Conservation (phyloP, 2,888 invertebrate species). For the Cotesia congregata region DNA sequence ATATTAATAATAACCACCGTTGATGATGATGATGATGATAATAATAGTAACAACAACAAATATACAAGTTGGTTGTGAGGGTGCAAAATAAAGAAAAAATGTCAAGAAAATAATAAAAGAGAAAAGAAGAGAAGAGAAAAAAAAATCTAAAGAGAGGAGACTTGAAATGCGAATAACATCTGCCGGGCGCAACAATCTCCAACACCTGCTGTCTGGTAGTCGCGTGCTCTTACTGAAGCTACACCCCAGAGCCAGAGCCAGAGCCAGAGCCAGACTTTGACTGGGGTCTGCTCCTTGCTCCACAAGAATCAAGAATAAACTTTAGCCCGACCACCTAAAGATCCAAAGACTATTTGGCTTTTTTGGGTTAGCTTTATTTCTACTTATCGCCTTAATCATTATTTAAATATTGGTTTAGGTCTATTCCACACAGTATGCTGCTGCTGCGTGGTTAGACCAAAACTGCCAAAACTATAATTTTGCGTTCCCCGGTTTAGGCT, state of each 20-base stretch:
- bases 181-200: constrained; percentile 67
- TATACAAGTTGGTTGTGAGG: constrained; percentile 26
- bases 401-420: background rate
- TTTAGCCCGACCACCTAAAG: background rate
- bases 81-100: constrained; percentile 3
- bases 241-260: background rate
- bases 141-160: constrained; percentile 18
- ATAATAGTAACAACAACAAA: constrained; percentile 35
- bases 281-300: background rate
- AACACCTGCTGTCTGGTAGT: constrained; percentile 69
- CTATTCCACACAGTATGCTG: no score
- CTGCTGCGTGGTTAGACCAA: no score
- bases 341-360: background rate
- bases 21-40: constrained; percentile 23
- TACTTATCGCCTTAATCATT: background rate
- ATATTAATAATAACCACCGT: background rate
- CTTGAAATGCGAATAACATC: constrained; percentile 58
- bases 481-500: no score
- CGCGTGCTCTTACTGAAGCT: constrained; percentile 57
- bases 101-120: background rate
- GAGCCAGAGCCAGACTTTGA: background rate
- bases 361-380: background rate
- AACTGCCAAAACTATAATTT: no score
- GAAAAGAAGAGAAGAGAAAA: background rate
- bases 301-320: background rate